A percentile compares a stretch with the other conserved stretches of the same genome.
These are phyloP conservation scores for Xylota sylvarum DNA, from an alignment of 2,888 invertebrate genomes.

Conservation along the genomic window DNA sequence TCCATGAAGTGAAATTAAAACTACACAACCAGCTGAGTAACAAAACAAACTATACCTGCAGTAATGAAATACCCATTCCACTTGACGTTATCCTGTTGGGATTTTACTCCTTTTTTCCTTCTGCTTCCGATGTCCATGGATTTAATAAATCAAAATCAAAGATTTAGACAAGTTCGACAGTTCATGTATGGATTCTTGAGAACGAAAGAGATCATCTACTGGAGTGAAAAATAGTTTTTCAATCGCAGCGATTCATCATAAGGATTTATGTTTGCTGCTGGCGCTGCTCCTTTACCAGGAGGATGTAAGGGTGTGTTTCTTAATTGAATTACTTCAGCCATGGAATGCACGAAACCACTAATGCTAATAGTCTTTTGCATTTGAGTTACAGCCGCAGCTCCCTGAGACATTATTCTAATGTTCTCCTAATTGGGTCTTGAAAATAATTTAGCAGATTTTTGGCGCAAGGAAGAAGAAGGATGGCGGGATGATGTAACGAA, in stretches of 20 bases:
- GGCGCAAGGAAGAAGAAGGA: slow-evolving; percentile 19
- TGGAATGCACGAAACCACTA: slow-evolving; percentile 4
- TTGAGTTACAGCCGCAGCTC: slow-evolving; percentile 28
- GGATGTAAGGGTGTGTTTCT: not conserved
- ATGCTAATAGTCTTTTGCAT: slow-evolving; percentile 22
- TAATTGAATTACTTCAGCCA: slow-evolving; percentile 51
- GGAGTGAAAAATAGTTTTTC: slow-evolving; percentile 68
- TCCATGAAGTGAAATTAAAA: slow-evolving; percentile 30
- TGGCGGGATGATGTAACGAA: slow-evolving; percentile 23
- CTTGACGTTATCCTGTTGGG: slow-evolving; percentile 18
- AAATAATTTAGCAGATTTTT: slow-evolving; percentile 49
- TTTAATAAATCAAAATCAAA: slow-evolving; percentile 74
- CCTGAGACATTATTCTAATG: slow-evolving; percentile 29
- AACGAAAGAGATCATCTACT: not conserved
- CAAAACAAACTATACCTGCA: slow-evolving; percentile 2
- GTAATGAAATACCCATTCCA: not conserved
- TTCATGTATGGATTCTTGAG: slow-evolving; percentile 38
- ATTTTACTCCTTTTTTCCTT: not conserved
- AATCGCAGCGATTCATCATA: slow-evolving; percentile 64
- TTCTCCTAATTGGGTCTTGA: slow-evolving; percentile 44
- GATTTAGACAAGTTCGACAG: slow-evolving; percentile 71
- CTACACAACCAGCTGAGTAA: not conserved
- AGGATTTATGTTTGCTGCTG: slow-evolving; percentile 55
- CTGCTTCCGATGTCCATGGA: slow-evolving; percentile 18
- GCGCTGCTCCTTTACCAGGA: slow-evolving; percentile 19